Evolutionary conservation across 2,888 invertebrate genomes (phyloP).

Genomic region (Orchesella flavescens): DNA sequence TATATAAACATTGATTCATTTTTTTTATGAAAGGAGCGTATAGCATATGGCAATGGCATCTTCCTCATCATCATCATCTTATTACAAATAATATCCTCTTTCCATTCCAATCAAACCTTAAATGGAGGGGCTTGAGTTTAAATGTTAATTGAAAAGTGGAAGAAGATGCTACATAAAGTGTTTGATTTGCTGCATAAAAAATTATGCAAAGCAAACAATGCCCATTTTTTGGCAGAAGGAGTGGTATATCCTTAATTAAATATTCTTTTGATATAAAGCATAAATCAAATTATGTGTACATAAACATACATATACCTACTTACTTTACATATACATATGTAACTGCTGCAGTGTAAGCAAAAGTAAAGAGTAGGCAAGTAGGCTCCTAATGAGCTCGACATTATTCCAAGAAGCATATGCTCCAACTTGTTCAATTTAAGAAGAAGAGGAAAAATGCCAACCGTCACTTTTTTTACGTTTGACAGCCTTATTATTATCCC

Average conservation of each 20-base stretch:
- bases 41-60: background rate
- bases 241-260: background rate
- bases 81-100: too few relatives aligned
- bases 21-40: background rate
- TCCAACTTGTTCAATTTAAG: background rate
- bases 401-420: constrained; percentile 35
- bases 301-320: background rate
- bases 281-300: background rate
- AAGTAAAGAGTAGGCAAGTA: too few relatives aligned
- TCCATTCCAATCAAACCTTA: constrained; percentile 6
- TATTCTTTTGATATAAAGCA: background rate
- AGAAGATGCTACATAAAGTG: background rate
- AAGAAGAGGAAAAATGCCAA: constrained; percentile 21
- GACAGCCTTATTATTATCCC: constrained; percentile 45
- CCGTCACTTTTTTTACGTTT: constrained; percentile 52
- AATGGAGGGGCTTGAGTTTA: background rate
- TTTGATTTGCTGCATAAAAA: background rate
- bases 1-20: background rate
- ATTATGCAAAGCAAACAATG: too few relatives aligned
- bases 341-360: too few relatives aligned
- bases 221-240: background rate
- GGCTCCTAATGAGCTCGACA: constrained; percentile 23
- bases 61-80: background rate
- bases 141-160: background rate
- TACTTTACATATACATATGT: too few relatives aligned